These are phyloP conservation scores for Cottoperca gobio DNA, from an alignment of 2,797 vertebrate species.

Conservation along the genomic window DNA sequence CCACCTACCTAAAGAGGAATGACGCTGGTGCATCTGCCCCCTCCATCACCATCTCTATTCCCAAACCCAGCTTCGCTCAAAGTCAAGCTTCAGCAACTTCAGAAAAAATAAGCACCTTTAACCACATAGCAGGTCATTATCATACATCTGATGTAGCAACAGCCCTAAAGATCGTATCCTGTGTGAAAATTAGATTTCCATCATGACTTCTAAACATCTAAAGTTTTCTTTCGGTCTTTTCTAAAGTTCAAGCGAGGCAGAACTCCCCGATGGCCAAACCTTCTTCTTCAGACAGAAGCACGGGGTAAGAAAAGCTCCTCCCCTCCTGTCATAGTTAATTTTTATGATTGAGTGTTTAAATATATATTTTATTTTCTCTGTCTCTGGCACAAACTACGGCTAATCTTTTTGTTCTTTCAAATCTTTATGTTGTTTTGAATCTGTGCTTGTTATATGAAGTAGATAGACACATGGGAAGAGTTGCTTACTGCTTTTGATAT, in stretches of 20 bases:
- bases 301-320: constrained; percentile 72
- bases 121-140: constrained; percentile 55
- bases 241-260: constrained; percentile 78
- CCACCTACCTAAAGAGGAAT: constrained; percentile 78
- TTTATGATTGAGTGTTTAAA: neutral
- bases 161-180: neutral
- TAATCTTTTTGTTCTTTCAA: neutral
- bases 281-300: constrained; percentile 79
- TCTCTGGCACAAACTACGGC: neutral
- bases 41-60: constrained; percentile 75
- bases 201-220: neutral
- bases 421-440: neutral
- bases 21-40: constrained; percentile 68
- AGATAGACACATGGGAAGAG: neutral
- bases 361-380: neutral
- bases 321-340: neutral
- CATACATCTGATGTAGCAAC: neutral
- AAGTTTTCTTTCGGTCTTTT: neutral
- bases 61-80: constrained; percentile 72
- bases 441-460: no score
- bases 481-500: neutral
- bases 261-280: constrained; percentile 79
- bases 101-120: constrained; percentile 69
- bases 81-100: constrained; percentile 43
- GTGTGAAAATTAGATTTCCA: neutral